Conservation (phyloP, 2,797 vertebrate genomes). For the Heteromormyrus szaboi region DNA sequence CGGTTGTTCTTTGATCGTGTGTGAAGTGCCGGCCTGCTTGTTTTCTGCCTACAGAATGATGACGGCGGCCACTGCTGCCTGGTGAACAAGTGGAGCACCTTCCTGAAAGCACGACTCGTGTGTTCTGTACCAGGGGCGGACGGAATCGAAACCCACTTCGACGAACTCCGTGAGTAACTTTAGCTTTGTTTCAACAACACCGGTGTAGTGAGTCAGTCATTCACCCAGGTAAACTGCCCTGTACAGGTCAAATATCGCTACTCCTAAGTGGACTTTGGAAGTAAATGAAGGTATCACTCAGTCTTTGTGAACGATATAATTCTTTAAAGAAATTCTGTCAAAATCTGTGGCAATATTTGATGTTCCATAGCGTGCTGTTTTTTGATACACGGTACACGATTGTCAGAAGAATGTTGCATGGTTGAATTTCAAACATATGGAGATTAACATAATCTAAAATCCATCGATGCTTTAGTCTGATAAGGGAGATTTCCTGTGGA, state of each 20-base stretch:
- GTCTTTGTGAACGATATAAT: neutral
- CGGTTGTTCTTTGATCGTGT: neutral
- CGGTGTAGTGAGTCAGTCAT: neutral
- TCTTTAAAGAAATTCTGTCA: neutral
- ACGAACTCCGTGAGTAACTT: slow-evolving; percentile 86
- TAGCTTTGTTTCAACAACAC: neutral
- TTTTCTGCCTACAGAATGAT: slow-evolving; percentile 71
- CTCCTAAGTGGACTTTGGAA: neutral
- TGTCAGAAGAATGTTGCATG: neutral
- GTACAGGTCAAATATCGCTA: neutral
- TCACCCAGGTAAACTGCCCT: neutral
- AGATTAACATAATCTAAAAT: neutral
- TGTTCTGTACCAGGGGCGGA: slow-evolving; percentile 91
- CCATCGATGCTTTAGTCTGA: neutral
- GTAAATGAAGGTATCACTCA: neutral
- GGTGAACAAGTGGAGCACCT: slow-evolving; percentile 98
- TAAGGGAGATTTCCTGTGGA: neutral
- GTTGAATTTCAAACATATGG: neutral
- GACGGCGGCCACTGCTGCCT: slow-evolving; percentile 95
- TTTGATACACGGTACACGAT: neutral
- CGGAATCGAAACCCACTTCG: slow-evolving; percentile 93
- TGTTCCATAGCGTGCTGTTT: neutral
- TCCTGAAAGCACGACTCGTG: slow-evolving; percentile 92
- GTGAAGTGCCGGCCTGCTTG: neutral
- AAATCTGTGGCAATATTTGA: neutral